Conservation (phyloP, 2,888 invertebrate species). For the Limnephilus lunatus region DNA sequence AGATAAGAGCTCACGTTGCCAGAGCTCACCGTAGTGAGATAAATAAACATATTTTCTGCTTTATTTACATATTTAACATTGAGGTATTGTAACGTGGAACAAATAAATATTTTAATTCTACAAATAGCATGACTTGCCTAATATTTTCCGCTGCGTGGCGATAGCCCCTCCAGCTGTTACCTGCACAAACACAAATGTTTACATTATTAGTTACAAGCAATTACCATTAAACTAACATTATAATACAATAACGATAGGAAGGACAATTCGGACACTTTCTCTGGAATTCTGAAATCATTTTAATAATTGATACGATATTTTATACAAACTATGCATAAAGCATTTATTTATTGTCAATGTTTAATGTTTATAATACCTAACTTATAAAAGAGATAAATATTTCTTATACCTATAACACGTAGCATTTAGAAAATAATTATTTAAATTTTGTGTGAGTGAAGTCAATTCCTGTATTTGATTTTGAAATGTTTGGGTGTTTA, state of each 20-base stretch:
- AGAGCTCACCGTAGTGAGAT: neutral
- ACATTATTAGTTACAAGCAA: slow-evolving; percentile 13
- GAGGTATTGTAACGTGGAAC: neutral
- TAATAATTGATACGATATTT: neutral
- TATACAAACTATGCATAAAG: slow-evolving; percentile 12
- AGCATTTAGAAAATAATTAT: slow-evolving; percentile 9
- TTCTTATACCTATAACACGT: neutral
- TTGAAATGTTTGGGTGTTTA: slow-evolving; percentile 52
- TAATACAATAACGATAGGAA: neutral
- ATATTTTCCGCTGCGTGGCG: slow-evolving; percentile 60
- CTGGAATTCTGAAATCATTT: neutral
- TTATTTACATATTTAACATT: neutral
- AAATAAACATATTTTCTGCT: neutral
- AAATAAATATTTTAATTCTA: neutral
- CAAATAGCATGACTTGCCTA: neutral
- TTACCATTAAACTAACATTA: neutral
- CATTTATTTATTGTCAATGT: neutral
- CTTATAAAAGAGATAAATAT: neutral
- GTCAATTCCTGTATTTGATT: neutral
- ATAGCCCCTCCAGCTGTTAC: slow-evolving; percentile 64
- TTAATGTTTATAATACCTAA: neutral
- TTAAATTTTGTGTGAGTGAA: slow-evolving; percentile 31
- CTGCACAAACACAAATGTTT: slow-evolving; percentile 60
- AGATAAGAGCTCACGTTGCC: neutral
- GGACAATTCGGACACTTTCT: neutral